Evolutionary conservation across 2,113 vertebrate genomes (phyloP), one percentile per base, ranked within the genome.

Genomic region (Oncorhynchus mykiss): DNA sequence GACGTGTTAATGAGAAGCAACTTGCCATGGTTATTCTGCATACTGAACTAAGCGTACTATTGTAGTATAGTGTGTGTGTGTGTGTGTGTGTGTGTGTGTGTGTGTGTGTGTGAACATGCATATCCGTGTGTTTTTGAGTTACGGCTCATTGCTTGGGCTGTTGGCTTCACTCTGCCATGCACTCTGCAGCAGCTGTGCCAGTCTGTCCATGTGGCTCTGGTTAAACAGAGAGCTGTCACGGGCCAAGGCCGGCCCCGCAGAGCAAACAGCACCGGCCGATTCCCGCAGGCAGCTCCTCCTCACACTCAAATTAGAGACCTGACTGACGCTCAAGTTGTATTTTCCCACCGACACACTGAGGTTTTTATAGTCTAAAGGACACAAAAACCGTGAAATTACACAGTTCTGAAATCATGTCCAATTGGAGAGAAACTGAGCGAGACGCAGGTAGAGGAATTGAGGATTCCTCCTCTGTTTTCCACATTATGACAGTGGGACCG

Each of bases 171-270:
- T 14, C 39, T 45, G 39, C 8, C 39, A 45, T 45, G 8, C 39
- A 45, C 8, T 45, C 51, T 54, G 5, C 3, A 54, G 16, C 51
- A 54, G 51, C 51, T 54, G 51, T 54, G 51, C 51, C 51, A 54
- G 51, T 54, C 77, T 49, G 57, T 69, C 67, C 85, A 87, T 90
- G 82, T 90, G 87, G 87, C 67, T 83, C 62, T 74, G 24, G 79
- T 91, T 91, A 90, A 22, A 78, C 70, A 75, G 59, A 51, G 78
- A 78, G 76, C 72, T 13, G 71, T 67, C 78, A 78, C 71, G 77
- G 83, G 82, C 86, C 81, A 54, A 54, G 49, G 49, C 12, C 51
- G 16, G 1, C 14, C 16, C 14, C 0, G 16, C 51, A 16, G 51
- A 54, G 51, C 51, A 54, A 54, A 4, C 51, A 14, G 49, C 49